A percentile compares a stretch with the other conserved stretches of the same genome.
Evolutionary conservation across 2,797 vertebrate species (phyloP).

Genomic region (Lepidocolaptes lacrymiger): DNA sequence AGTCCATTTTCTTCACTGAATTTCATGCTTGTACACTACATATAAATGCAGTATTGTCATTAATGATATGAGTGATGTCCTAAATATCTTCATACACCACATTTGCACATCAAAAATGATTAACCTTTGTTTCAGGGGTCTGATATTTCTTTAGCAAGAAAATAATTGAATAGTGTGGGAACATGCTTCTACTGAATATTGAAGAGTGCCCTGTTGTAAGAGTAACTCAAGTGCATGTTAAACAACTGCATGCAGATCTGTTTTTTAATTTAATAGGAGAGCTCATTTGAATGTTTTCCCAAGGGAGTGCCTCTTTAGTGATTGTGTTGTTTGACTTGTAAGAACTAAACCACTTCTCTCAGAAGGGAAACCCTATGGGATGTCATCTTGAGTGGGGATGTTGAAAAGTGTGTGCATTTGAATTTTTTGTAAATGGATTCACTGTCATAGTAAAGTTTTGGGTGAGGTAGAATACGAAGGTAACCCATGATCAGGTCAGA

Average conservation of each 20-base stretch:
- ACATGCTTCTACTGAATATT: not conserved
- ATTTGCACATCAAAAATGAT: not conserved
- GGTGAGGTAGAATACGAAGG: not conserved
- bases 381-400: not conserved
- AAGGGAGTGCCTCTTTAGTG: not conserved
- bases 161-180: not conserved
- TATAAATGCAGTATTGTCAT: not conserved
- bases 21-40: not conserved
- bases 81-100: not conserved
- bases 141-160: not conserved
- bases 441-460: not conserved
- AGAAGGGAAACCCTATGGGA: not conserved
- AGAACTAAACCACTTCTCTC: not conserved
- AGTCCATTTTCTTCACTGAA: not conserved
- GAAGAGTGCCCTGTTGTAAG: not conserved
- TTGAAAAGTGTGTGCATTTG: not conserved
- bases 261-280: not conserved
- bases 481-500: not conserved
- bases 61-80: not conserved
- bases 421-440: not conserved
- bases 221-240: not conserved
- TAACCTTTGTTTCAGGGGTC: slow-evolving; percentile 3
- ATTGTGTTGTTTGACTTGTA: not conserved
- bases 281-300: not conserved
- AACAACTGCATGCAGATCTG: not conserved